These are phyloP conservation scores for Aricia agestis DNA, from an alignment of 1,140 invertebrate species.

Conservation along the genomic window DNA sequence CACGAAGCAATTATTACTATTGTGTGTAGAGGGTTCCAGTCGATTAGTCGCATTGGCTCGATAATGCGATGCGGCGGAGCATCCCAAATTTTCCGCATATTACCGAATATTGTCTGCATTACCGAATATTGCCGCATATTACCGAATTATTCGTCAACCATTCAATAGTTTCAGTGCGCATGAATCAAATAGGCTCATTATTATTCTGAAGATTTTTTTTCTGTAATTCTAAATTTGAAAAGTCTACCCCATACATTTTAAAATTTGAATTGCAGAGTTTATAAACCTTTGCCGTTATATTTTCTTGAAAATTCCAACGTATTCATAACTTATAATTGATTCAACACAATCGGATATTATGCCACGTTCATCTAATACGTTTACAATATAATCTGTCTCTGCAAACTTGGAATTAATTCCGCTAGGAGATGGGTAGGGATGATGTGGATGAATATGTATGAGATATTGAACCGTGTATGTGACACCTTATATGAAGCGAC, in stretches of 20 bases:
- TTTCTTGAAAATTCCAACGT: neutral
- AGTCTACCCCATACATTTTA: too few relatives aligned
- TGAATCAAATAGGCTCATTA: neutral
- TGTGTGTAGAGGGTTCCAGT: constrained; percentile 8
- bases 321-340: neutral
- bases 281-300: too few relatives aligned
- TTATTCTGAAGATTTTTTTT: too few relatives aligned
- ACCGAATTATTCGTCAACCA: constrained; percentile 30
- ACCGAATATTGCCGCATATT: constrained; percentile 18
- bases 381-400: constrained; percentile 12
- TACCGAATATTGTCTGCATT: neutral
- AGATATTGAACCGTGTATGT: constrained; percentile 44
- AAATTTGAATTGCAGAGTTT: too few relatives aligned
- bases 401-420: constrained; percentile 14
- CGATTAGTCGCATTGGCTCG: constrained; percentile 12
- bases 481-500: constrained; percentile 43
- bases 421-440: constrained; percentile 1
- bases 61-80: constrained; percentile 31
- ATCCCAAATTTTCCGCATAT: constrained; percentile 31
- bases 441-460: constrained; percentile 54
- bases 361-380: constrained; percentile 2
- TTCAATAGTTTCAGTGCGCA: neutral
- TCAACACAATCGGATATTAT: neutral
- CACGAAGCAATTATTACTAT: neutral
- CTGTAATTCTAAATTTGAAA: too few relatives aligned